A percentile compares a stretch with the other conserved stretches of the same genome.
These are phyloP conservation scores for Myiotriccus ornatus DNA, from an alignment of 2,797 vertebrate species.

Conservation along the genomic window DNA sequence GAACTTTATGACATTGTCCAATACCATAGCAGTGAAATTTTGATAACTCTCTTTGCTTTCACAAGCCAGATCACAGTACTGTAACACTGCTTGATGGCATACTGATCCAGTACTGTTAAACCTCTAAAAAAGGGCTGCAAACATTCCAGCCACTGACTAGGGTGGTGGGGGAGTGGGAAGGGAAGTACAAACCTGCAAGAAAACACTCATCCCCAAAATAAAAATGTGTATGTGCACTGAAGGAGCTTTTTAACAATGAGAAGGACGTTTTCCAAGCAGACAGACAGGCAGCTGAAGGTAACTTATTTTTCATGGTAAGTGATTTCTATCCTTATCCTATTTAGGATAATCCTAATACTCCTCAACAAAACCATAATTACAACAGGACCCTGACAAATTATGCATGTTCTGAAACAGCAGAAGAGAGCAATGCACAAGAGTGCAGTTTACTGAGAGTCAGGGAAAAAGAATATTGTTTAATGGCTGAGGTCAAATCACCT, in stretches of 20 bases:
- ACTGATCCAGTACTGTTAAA: conserved; percentile 29
- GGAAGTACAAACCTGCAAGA: not conserved
- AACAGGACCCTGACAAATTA: conserved; percentile 1
- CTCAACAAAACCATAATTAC: not conserved
- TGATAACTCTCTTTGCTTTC: not conserved
- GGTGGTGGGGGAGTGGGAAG: too few species aligned
- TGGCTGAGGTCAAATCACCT: conserved; percentile 38
- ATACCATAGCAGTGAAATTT: not conserved
- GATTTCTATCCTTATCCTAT: conserved; percentile 8
- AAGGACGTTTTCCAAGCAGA: not conserved
- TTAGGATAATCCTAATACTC: not conserved
- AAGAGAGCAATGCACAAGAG: not conserved
- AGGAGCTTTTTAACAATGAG: not conserved
- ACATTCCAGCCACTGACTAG: conserved; percentile 43
- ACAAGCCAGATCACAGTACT: not conserved
- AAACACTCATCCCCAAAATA: conserved; percentile 16
- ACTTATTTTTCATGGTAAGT: not conserved
- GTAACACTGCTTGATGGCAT: not conserved
- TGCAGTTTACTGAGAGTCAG: not conserved
- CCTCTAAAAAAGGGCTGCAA: conserved; percentile 44
- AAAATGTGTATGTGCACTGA: not conserved
- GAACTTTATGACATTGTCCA: not conserved
- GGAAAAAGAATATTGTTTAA: conserved; percentile 21
- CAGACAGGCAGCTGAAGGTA: conserved; percentile 32
- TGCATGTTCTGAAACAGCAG: not conserved